Evolutionary conservation across 2,113 vertebrate genomes (phyloP).

Genomic region (Pangasianodon hypophthalmus): DNA sequence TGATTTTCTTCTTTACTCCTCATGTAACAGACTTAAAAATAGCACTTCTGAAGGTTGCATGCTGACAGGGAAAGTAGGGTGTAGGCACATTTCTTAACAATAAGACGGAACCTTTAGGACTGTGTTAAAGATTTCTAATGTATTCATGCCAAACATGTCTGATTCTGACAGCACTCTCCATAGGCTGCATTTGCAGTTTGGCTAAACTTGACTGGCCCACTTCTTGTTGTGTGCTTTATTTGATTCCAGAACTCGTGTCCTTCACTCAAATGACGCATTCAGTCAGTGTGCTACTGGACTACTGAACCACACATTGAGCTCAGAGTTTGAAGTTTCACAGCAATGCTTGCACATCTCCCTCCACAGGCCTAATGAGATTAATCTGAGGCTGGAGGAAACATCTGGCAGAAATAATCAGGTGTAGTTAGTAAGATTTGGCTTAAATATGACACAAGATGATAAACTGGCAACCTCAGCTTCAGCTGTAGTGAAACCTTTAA

Average conservation of each 20-base stretch:
- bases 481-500: constrained; percentile 9
- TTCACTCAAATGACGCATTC: not conserved
- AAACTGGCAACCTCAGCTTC: not conserved
- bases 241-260: not conserved
- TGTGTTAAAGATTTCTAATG: not conserved
- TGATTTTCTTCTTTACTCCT: constrained; percentile 13
- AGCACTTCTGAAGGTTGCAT: constrained; percentile 1
- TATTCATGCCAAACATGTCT: not conserved
- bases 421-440: not conserved
- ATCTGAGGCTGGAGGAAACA: constrained; percentile 34
- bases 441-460: constrained; percentile 5
- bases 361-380: constrained; percentile 16
- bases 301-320: not conserved
- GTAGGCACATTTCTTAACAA: not conserved
- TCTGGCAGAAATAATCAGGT: constrained; percentile 41
- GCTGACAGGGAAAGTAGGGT: not conserved
- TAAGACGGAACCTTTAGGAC: not conserved
- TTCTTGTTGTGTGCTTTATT: not conserved
- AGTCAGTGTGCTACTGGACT: not conserved
- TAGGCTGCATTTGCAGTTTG: not conserved
- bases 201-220: not conserved
- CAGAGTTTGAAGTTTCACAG: not conserved
- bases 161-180: not conserved
- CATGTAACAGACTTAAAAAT: not conserved
- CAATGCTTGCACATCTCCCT: not conserved